Evolutionary conservation across 2,888 invertebrate genomes (phyloP), one percentile per base, ranked within the genome.

Genomic region (Drosophila hamatofila): DNA sequence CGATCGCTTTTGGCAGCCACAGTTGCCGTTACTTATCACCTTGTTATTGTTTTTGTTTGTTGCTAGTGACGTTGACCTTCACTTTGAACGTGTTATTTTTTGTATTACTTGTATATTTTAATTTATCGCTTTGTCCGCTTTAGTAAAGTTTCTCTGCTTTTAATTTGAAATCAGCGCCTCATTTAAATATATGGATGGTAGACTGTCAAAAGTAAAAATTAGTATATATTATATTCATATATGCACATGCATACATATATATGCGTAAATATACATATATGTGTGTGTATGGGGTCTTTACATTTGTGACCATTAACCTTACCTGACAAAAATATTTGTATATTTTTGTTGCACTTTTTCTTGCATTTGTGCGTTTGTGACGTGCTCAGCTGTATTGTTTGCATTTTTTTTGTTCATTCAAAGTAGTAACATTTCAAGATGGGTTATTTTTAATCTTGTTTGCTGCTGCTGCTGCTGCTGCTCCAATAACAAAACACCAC

Each of bases 11-110:
- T 77, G 88, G 83, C 80, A 80, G 83, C 83, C 83, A 88, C 80
- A 73, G 68, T 88, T 76, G 75, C 63, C 69, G 88, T 72, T 78
- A 75, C 56, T 71, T 79, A 54, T 65, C 55, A 62, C 70, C 56
- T 71, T 57, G 44, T 44, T 72, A 48, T 59, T 72, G 67, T 41
- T 65, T 69, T 66, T 65, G 14, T 44, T 44, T 72, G 49, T 61
- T 70, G 72, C 23, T 41, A 64, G 78, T 80, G 80, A 59, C 78
- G 83, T 87, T 90, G 89, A 90, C 91, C 91, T 91, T 91, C 89
- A 91, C 91, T 91, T 90, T 88, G 90, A 89, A 88, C 83, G 86
- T 90, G 88, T 81, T 87, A 73, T 75, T 75, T 68, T 57, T 64
- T 71, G 60, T 59, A 55, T 67, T 71, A 78, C 61, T 65, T 76